Evolutionary conservation across 1,140 invertebrate species (phyloP), one percentile per base, ranked within the genome.

Genomic region (Trissolcus basalis): DNA sequence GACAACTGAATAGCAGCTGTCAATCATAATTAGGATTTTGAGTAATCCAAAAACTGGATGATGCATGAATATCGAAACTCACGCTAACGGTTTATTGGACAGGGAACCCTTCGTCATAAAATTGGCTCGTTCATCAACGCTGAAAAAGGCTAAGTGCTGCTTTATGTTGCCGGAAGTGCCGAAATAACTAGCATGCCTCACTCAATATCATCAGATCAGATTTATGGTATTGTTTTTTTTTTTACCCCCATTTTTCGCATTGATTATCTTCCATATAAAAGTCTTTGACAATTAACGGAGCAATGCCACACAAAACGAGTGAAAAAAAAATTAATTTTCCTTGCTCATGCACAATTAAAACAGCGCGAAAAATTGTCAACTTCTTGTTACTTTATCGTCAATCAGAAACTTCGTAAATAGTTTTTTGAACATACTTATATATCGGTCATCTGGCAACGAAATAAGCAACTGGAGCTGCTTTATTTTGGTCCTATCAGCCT

Each of bases 91-190:
- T 58, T 55, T 44, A 58, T 78, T 74, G 74, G 64, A 27, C 67
- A 72, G 68, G 75, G 70, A 78, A 78, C 65, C 70, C 65, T 78
- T 65, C 60, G 70, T 78, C 69, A 73, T 73, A 69, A 78, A 78
- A 73, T 68, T 78, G 64, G 70, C 60, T 70, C 65, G 60, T 50
- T 73, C 69, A 78, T 73, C 69, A 68, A 58, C 72, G 7, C 15
- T 45, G 69, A 59, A 75, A 78, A 70, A 73, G 70, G 69, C 65
- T 73, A 73, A 78, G 76, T 78, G 76, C 76, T 78, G 65, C 70
- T 78, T 74, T 74, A 71, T 78, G 76, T 78, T 70, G 61, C 70
- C 70, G 76, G 76, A 78, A 78, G 67, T 61, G 70, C 58, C 70
- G 61, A 67, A 74, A 78, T 74, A 78, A 67, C 59, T 56, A 51